Evolutionary conservation across 1,140 invertebrate genomes (phyloP).

Genomic region (Ceratina australensis): DNA sequence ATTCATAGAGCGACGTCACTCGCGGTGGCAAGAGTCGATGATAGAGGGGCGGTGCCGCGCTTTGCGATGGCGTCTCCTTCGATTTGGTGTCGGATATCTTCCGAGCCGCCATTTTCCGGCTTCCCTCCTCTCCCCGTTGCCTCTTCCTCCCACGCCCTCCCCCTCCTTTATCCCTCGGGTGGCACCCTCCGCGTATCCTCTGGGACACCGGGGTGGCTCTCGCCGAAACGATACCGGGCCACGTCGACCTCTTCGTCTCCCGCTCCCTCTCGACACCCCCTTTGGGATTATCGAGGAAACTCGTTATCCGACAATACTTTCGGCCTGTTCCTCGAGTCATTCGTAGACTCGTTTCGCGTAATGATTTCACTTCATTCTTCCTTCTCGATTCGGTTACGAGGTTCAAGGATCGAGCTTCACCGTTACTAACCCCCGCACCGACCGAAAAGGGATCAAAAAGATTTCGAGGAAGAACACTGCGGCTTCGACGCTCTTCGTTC

Average conservation of each 20-base stretch:
- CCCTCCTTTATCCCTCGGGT: background rate
- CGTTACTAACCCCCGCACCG: too few species aligned
- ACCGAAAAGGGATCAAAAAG: too few species aligned
- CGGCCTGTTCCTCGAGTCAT: background rate
- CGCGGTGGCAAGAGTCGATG: conserved; percentile 62
- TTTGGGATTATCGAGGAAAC: background rate
- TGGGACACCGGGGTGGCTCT: conserved; percentile 62
- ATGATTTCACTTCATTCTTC: too few species aligned
- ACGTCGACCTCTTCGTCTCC: background rate
- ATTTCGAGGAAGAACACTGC: too few species aligned
- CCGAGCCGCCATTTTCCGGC: conserved; percentile 77
- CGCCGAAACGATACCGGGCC: conserved; percentile 69
- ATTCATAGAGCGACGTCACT: conserved; percentile 35
- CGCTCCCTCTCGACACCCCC: too few species aligned
- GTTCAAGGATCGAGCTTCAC: too few species aligned
- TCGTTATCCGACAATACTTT: background rate
- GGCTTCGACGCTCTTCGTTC: too few species aligned
- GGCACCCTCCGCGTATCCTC: conserved; percentile 12
- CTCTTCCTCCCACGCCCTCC: background rate
- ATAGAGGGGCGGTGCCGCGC: conserved; percentile 76
- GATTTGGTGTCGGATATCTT: conserved; percentile 78
- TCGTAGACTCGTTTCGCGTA: background rate
- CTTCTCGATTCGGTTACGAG: too few species aligned
- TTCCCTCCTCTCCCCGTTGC: conserved; percentile 58
- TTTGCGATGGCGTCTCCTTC: conserved; percentile 80